phyloP scores from a whole-genome alignment of 2,888 invertebrate genomes.

The Epinotia brunnichana region DNA sequence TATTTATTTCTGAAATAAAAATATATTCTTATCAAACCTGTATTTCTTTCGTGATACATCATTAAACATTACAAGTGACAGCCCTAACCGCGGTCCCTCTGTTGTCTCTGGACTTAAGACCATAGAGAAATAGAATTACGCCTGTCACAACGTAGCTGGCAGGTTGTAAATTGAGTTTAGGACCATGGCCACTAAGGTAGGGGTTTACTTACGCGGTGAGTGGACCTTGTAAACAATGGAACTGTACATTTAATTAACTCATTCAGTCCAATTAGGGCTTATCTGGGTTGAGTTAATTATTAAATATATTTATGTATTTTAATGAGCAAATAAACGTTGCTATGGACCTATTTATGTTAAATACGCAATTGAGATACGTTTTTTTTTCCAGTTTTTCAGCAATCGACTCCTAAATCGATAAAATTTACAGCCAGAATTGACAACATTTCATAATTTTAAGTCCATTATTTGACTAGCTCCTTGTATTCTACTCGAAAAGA shows the following conservation, averaged over 20 bases:
- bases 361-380: background rate
- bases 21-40: background rate
- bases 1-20: background rate
- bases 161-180: constrained; percentile 40
- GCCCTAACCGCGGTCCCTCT: constrained; percentile 21
- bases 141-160: constrained; percentile 40
- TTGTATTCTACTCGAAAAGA: no score
- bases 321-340: background rate
- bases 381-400: no score
- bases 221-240: constrained; percentile 9
- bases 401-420: no score
- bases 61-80: constrained; percentile 10
- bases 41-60: background rate
- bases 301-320: no score
- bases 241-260: constrained; percentile 19
- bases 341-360: background rate
- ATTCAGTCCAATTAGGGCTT: constrained; percentile 3
- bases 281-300: background rate
- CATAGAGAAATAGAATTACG: constrained; percentile 42
- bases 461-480: no score
- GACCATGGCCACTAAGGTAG: constrained; percentile 12
- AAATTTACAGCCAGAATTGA: no score
- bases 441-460: no score
- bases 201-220: constrained; percentile 15
- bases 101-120: constrained; percentile 42